Evolutionary conservation across 2,797 vertebrate genomes (phyloP).

Genomic region (Hypotaenidia philippensis): DNA sequence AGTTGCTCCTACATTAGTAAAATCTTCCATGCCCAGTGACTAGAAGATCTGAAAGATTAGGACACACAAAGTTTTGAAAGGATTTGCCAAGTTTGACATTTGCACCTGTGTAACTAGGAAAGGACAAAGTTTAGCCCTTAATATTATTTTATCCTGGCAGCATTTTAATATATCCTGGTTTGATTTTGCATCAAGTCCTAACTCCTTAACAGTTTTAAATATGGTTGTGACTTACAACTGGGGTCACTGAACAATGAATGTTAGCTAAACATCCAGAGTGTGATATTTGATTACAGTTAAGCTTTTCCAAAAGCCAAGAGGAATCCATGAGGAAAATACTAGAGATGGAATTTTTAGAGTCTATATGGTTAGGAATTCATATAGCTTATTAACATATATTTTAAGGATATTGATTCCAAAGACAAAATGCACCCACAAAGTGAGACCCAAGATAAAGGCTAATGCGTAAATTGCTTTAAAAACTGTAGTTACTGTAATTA

Average conservation of each 20-base stretch:
- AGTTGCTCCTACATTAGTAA: neutral
- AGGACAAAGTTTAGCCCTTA: slow-evolving; percentile 58
- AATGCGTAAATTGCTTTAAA: slow-evolving; percentile 83
- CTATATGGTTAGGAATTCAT: slow-evolving; percentile 74
- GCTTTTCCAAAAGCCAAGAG: slow-evolving; percentile 75
- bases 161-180: slow-evolving; percentile 39
- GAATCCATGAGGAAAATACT: slow-evolving; percentile 69
- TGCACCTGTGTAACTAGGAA: slow-evolving; percentile 37
- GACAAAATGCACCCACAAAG: slow-evolving; percentile 77
- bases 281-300: slow-evolving; percentile 79
- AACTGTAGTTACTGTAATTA: slow-evolving; percentile 83
- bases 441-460: slow-evolving; percentile 76
- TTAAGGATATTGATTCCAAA: slow-evolving; percentile 81
- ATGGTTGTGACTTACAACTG: slow-evolving; percentile 51
- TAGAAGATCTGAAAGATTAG: slow-evolving; percentile 38
- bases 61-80: slow-evolving; percentile 15
- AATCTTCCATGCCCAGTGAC: neutral
- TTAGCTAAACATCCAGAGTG: slow-evolving; percentile 69
- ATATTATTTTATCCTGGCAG: slow-evolving; percentile 47
- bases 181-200: slow-evolving; percentile 59
- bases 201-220: slow-evolving; percentile 71
- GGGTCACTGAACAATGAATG: slow-evolving; percentile 57
- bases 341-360: slow-evolving; percentile 72
- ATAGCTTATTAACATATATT: slow-evolving; percentile 76
- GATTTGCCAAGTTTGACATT: slow-evolving; percentile 61